Percentiles rank a stretch among this genome's conserved stretches.
phyloP scores from a whole-genome alignment of 2,888 invertebrate species.

The Adineta ricciae region DNA sequence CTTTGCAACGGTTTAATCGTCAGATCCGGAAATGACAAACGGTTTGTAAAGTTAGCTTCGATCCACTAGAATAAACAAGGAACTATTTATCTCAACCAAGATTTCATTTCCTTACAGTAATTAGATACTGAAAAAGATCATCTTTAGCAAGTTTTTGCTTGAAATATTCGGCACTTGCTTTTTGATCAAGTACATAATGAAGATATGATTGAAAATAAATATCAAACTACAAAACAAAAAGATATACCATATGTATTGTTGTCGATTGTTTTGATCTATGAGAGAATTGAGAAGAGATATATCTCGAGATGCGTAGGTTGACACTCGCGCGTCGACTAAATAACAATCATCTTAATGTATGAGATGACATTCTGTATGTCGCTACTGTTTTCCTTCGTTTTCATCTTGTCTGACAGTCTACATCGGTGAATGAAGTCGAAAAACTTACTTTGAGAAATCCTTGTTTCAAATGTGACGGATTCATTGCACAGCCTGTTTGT shows the following conservation, averaged over 20 bases:
- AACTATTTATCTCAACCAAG: neutral
- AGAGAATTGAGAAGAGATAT: neutral
- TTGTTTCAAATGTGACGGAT: neutral
- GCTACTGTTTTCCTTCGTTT: neutral
- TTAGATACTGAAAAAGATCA: slow-evolving; percentile 9
- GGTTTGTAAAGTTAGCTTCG: neutral
- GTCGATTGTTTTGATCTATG: neutral
- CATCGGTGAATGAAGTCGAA: neutral
- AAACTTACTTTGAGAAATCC: neutral
- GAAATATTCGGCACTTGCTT: slow-evolving; percentile 4
- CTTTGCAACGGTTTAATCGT: slow-evolving; percentile 1
- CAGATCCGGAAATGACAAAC: slow-evolving; percentile 19
- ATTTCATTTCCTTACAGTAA: neutral
- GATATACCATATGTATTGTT: no score
- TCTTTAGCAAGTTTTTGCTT: neutral
- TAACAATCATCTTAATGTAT: neutral
- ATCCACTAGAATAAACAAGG: neutral
- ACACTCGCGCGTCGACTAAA: neutral
- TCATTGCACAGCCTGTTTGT: slow-evolving; percentile 1
- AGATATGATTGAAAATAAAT: slow-evolving; percentile 4
- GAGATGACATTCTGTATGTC: neutral
- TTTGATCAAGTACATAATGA: slow-evolving; percentile 13
- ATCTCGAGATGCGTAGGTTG: neutral
- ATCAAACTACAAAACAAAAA: slow-evolving; percentile 3
- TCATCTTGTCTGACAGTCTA: neutral